Evolutionary conservation across 1,140 invertebrate genomes (phyloP), one percentile per base, ranked within the genome.

Genomic region (Cydia fagiglandana): DNA sequence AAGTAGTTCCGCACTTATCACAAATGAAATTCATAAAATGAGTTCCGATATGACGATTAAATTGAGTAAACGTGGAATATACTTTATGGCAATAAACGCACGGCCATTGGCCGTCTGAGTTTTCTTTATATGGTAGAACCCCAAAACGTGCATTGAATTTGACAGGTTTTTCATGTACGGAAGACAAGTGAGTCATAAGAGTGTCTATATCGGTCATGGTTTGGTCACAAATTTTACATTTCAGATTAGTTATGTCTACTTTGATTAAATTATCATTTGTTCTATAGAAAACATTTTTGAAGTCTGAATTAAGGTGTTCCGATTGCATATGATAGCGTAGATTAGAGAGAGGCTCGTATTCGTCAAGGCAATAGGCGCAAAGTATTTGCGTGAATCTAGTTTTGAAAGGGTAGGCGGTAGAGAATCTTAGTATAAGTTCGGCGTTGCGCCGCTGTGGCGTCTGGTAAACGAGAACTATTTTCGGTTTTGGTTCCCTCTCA

Each of bases 11-110:
- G 34, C 91, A 92, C 79, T 91, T 91, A 7, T 91, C 89, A 74
- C 91, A 93, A 20, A 79, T 88, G 24, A 85, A 90, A 73, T 87
- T 88, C 88, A 91, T 91, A 75, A 91, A 91, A 83, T 91, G 91
- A 2, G 81, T 83, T 0, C 80, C 78, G 68, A 91, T 88, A 75
- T 92, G 91, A 2, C 89, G 80, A 75, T 92, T 92, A 34, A 89
- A 88, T 13, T 84, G 76, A 15, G 88, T 78, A 75, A 91, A 92
- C 13, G 86, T 83, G 15, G 79, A 70, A 56, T 82, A 88, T 15
- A 81, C 73, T 74, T 84, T 88, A 20, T 87, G 80, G 75, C 91
- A 93, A 53, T 86, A 89, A 2, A 91, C 89, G 74, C 91, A 93
- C 12, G 88, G 34, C 81, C 84, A 91, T 13, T 86, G 74, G 28